These are phyloP conservation scores for Cheilosia impressa DNA, from an alignment of 2,888 invertebrate genomes.

Conservation along the genomic window DNA sequence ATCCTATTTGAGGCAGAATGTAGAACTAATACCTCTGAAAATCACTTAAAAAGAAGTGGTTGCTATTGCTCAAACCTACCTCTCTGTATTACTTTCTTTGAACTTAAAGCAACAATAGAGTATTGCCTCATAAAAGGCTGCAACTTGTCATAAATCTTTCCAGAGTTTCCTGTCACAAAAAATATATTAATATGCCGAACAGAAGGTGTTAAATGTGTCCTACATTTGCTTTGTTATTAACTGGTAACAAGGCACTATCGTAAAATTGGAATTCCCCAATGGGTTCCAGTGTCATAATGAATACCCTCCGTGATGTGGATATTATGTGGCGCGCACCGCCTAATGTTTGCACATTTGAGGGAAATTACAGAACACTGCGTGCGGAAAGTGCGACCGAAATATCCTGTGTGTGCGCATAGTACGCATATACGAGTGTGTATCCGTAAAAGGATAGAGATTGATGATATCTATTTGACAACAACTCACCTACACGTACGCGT, in stretches of 20 bases:
- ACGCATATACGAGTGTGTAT: not conserved
- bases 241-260: not conserved
- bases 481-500: not conserved
- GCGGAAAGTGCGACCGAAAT: not conserved
- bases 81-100: no score
- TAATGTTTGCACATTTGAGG: conserved; percentile 17
- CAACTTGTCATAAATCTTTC: not conserved
- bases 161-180: not conserved
- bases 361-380: conserved; percentile 5
- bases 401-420: not conserved
- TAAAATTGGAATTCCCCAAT: not conserved
- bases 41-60: no score
- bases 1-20: no score
- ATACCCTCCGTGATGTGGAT: not conserved
- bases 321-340: not conserved
- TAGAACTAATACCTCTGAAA: no score
- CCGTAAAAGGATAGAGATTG: not conserved
- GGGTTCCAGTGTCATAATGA: not conserved
- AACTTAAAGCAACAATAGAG: no score
- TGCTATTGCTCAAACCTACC: no score
- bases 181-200: not conserved
- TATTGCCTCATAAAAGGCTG: no score
- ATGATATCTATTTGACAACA: not conserved
- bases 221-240: not conserved
- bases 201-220: not conserved